Evolutionary conservation across 2,888 invertebrate genomes (phyloP), one percentile per base, ranked within the genome.

Genomic region (Netelia virgata): DNA sequence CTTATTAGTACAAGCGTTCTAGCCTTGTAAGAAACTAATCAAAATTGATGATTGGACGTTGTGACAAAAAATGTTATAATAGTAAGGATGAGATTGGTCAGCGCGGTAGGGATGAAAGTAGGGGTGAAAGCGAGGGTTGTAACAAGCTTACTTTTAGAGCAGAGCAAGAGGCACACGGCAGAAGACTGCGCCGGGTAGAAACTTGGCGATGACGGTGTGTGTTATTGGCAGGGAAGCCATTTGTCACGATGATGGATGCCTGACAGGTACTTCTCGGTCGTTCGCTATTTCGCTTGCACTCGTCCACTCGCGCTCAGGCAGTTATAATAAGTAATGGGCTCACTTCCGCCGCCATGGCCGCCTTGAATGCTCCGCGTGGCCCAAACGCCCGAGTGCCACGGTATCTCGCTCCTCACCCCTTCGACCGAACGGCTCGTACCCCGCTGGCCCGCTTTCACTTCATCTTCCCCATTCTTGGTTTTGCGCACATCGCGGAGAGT

Each of bases 271-370:
- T 92, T 88, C 88, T 89, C 87, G 89, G 86, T 87, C 83, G 86
- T 84, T 89, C 88, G 89, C 87, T 90, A 86, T 87, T 76, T 69
- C 69, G 73, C 73, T 77, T 77, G 89, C 92, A 66, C 89, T 91
- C 90, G 89, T 89, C 87, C 88, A 89, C 92, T 91, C 91, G 91
- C 92, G 10, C 47, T 16, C 90, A 90, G 91, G 93, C 93, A 93
- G 93, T 93, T 93, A 93, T 93, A 93, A 93, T 93, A 93, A 93
- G 93, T 93, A 93, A 93, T 93, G 93, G 93, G 91, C 92, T 92
- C 92, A 91, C 93, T 93, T 93, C 92, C 92, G 92, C 91, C 91
- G 92, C 91, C 92, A 91, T 92, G 87, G 88, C 87, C 86, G 79
- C 85, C 85, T 88, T 87, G 90, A 90, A 90, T 89, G 91, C 90